Base-by-base conservation (phyloP, 2,113 vertebrate genomes). In the Oxygymnocypris stewartii region DNA sequence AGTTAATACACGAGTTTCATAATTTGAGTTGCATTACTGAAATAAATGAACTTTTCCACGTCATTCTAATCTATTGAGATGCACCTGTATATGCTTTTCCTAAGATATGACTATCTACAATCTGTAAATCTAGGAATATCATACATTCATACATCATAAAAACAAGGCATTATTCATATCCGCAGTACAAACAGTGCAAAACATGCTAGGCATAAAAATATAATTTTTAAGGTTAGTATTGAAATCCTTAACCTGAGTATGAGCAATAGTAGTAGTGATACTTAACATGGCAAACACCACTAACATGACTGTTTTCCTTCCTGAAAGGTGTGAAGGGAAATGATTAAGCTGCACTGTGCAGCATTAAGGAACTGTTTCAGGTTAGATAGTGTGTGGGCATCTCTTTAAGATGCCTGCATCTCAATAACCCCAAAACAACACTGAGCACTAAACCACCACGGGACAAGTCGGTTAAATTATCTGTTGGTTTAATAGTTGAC, bases 241-340 rank as follows among this genome's bases (percentile, higher is more conserved):
- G 35, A 40, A 73, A 23, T 40, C 69, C 18, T 2, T 73, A 73
- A 73, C 18, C 4, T 23, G 20, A 40, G 35, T 23, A 73, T 73
- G 69, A 74, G 71, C n/a, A 76, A 47, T 49, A 16, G 42, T 16
- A 76, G n/a, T 49, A 74, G 40, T n/a, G 71, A 75, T 75, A 76
- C 42, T 47, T 28, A 1, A 49, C 42, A 76, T 76, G 42, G 12
- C 42, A 76, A 12, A 76, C 74, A 49, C 12, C 10, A 28, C 28
- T 67, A 67, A 2, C 11, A 67, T 14, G 28, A 67, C 37, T 28
- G 37, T 4, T 44, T 40, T 81, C 57, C 37, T 42, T 81, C 57
- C 37, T 61, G 10, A 42, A 63, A 63, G 79, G 49, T 79, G 49
- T 79, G 51, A 57, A n/a, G 77, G 51, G 20, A 80, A 80, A 25